Evolutionary conservation across 2,113 vertebrate genomes (phyloP), one percentile per base, ranked within the genome.

Genomic region (Paedocypris sp.): DNA sequence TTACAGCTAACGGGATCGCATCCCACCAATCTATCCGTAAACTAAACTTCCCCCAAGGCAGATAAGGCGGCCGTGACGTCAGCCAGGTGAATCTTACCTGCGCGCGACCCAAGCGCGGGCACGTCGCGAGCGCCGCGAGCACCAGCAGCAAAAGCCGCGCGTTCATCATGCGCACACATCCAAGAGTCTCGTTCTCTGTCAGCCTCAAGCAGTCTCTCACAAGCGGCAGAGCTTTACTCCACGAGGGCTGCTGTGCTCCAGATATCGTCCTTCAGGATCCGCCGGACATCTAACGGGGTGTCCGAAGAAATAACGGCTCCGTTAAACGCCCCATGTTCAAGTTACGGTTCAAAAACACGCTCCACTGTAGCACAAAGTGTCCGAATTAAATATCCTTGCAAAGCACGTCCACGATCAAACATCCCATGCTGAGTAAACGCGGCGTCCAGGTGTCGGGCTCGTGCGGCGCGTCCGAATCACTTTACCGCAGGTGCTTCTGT

Each of bases 51-150:
- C 3, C 16, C 8, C 4, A 33, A 35, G 32, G 38, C 32, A 25
- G 33, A 13, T n/a, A 48, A 35, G 47, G 13, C 12, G 19, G 26
- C 42, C 43, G 38, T 57, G 50, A 61, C 33, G 33, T 43, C 50
- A 42, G 11, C 54, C 54, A 58, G 54, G 54, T 58, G 54, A 56
- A 19, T 16, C 82, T 83, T 80, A 86, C 84, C 83, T 86, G 79
- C 71, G 82, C 72, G 70, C 72, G 46, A 62, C 75, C 69, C 32
- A 75, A 70, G 61, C 71, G 72, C 73, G 79, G 70, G 64, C 64
- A 72, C 48, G 74, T 75, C 47, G 73, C 62, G 64, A 84, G 73
- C 70, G 82, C 78, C 68, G 75, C 67, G 77, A 84, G 77, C 75
- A 75, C 62, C 53, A 66, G 77, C 75, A 77, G 70, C 62, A 66